Conservation (phyloP, 1,140 invertebrate genomes). For the Lordiphosa clarofinis region DNA sequence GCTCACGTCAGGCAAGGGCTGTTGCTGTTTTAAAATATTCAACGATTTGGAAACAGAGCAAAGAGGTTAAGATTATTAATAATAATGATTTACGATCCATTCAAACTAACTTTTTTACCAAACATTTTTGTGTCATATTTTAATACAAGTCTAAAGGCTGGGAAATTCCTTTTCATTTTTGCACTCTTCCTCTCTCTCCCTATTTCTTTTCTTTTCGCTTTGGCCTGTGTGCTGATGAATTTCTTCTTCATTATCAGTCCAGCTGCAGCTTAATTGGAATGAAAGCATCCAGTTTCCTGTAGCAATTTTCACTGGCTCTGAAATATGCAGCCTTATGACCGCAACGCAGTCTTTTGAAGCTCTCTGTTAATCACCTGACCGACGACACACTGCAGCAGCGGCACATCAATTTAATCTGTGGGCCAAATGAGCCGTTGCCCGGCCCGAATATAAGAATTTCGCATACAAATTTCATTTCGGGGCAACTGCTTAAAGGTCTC, state of each 20-base stretch:
- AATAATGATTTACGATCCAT: no score
- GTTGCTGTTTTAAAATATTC: no score
- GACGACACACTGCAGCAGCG: conserved; percentile 42
- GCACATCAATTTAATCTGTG: conserved; percentile 61
- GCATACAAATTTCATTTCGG: no score
- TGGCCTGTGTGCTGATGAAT: conserved; percentile 11
- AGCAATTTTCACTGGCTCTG: conserved; percentile 62
- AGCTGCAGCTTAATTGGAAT: conserved; percentile 65
- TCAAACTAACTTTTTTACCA: no score
- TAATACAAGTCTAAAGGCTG: no score
- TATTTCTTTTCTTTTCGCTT: not conserved
- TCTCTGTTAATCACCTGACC: conserved; percentile 66
- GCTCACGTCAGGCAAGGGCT: no score
- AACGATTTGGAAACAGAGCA: no score
- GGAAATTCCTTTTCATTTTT: conserved; percentile 9
- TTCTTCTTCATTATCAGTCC: conserved; percentile 67
- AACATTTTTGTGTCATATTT: no score
- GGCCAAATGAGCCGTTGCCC: conserved; percentile 53
- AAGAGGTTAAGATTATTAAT: no score
- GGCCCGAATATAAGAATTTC: not conserved
- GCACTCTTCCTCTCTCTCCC: not conserved
- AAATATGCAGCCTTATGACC: conserved; percentile 49
- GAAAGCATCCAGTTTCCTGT: conserved; percentile 62
- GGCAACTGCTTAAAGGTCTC: no score
- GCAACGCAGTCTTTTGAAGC: conserved; percentile 28